phyloP scores from a whole-genome alignment of 2,888 invertebrate genomes.

The Brenthis hecate region DNA sequence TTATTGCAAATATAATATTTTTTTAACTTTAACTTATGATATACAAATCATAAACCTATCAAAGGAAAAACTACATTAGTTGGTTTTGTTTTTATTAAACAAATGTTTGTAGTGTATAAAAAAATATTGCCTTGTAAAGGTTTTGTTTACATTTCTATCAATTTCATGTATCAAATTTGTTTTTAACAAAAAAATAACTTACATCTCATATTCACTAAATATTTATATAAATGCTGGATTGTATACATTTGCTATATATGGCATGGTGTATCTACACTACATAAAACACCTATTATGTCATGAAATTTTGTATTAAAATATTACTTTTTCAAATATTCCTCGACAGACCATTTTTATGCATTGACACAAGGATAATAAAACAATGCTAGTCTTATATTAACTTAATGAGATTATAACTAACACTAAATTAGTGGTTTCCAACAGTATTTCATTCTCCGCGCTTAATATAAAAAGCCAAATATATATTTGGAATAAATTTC shows the following conservation, averaged over 20 bases:
- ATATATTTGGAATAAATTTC: conserved; percentile 5
- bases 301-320: conserved; percentile 38
- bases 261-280: conserved; percentile 22
- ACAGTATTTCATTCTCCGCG: conserved; percentile 28
- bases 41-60: background rate
- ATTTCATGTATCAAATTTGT: conserved; percentile 9
- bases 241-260: conserved; percentile 22
- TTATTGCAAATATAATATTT: background rate
- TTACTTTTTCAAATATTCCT: conserved; percentile 24
- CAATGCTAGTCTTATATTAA: conserved; percentile 40
- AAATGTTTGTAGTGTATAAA: conserved; percentile 9
- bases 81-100: conserved; percentile 6
- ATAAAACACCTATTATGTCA: conserved; percentile 29
- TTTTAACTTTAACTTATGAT: background rate
- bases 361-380: conserved; percentile 25
- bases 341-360: conserved; percentile 22
- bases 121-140: conserved; percentile 33
- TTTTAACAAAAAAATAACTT: conserved; percentile 2
- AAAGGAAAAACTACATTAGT: conserved; percentile 15
- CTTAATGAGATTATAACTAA: conserved; percentile 54
- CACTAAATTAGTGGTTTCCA: conserved; percentile 48
- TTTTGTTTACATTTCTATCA: conserved; percentile 1
- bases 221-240: conserved; percentile 32
- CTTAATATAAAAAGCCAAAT: conserved; percentile 7
- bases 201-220: background rate